phyloP scores from a whole-genome alignment of 2,888 invertebrate species.

The Oxyteleia sp. region DNA sequence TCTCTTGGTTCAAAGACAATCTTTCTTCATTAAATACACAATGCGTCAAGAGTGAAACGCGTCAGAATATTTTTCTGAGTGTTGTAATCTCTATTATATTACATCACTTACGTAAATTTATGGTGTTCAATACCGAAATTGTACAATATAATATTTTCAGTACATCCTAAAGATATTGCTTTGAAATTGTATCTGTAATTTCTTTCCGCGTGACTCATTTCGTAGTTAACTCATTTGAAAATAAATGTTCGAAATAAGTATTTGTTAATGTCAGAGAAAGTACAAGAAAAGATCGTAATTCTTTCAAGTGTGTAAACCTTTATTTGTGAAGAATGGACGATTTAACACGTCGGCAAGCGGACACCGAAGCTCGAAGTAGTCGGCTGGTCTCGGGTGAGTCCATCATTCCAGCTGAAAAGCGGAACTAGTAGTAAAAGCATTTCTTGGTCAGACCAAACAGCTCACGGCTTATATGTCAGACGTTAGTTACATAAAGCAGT shows the following conservation, averaged over 20 bases:
- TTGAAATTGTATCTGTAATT: too few relatives aligned
- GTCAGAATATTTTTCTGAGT: too few relatives aligned
- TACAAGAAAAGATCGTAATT: conserved; percentile 37
- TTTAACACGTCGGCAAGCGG: conserved; percentile 59
- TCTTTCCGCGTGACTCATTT: not conserved
- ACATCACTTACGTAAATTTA: too few relatives aligned
- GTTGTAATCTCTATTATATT: too few relatives aligned
- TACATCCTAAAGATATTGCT: too few relatives aligned
- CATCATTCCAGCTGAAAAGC: conserved; percentile 61
- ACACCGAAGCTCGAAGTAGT: conserved; percentile 50
- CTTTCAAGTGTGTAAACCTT: conserved; percentile 44
- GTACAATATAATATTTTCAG: too few relatives aligned
- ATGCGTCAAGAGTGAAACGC: too few relatives aligned
- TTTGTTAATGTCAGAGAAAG: conserved; percentile 40
- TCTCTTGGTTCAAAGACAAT: too few relatives aligned
- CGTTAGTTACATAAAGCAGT: conserved; percentile 64
- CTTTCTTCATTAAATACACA: too few relatives aligned
- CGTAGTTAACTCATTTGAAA: conserved; percentile 3
- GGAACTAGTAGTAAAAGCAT: conserved; percentile 72
- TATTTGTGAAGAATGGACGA: conserved; percentile 62
- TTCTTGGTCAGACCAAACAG: conserved; percentile 63
- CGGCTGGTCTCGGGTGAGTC: conserved; percentile 48
- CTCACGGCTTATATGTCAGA: conserved; percentile 56
- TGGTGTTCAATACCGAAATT: too few relatives aligned
- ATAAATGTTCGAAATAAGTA: conserved; percentile 34